phyloP scores from a whole-genome alignment of 2,113 vertebrate genomes.

The Chrysemys picta region DNA sequence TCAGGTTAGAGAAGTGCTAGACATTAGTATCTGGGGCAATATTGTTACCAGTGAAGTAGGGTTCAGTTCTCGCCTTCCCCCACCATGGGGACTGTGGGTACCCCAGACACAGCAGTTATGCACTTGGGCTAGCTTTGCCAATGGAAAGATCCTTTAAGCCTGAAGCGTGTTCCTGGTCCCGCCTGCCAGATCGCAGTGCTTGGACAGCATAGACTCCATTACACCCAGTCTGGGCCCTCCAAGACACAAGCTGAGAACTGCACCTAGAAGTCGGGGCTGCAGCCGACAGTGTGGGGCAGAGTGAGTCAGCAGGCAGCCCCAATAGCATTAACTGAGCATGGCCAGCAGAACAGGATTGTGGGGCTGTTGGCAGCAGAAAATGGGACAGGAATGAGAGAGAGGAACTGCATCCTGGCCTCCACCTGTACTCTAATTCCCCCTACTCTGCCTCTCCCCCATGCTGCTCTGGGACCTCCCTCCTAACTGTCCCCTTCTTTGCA shows the following conservation, averaged over 20 bases:
- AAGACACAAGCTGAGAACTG: not conserved
- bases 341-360: not conserved
- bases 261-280: not conserved
- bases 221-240: not conserved
- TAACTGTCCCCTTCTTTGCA: not conserved
- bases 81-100: not conserved
- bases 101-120: not conserved
- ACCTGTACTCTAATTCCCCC: not conserved
- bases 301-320: not conserved
- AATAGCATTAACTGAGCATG: not conserved
- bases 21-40: fast-evolving
- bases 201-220: not conserved
- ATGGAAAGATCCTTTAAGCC: not conserved
- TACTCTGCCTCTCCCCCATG: fast-evolving
- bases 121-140: not conserved
- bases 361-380: not conserved
- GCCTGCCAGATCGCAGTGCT: not conserved
- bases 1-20: fast-evolving
- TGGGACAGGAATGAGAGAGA: not conserved
- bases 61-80: not conserved
- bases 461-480: not conserved
- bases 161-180: fast-evolving
- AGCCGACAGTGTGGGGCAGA: not conserved
- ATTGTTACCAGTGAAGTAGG: fast-evolving
- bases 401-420: not conserved